Conservation (phyloP, 2,888 invertebrate genomes). For the Anodontia alba region DNA sequence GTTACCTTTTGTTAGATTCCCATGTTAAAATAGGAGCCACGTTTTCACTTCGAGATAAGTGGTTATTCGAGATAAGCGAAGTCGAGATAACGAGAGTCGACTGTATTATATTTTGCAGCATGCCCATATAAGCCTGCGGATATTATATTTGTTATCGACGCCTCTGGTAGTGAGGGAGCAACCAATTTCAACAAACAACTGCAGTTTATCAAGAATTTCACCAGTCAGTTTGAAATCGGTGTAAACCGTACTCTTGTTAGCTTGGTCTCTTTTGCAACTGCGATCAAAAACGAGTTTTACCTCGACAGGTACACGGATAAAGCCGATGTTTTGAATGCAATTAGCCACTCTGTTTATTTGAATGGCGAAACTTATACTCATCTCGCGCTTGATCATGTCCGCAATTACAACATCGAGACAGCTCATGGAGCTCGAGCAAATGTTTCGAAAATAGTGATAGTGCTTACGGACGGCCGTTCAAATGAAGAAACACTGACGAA, state of each 20-base stretch:
- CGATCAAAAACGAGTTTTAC: slow-evolving; percentile 47
- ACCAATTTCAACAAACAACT: slow-evolving; percentile 54
- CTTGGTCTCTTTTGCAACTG: slow-evolving; percentile 47
- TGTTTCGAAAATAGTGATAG: slow-evolving; percentile 74
- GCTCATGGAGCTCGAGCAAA: slow-evolving; percentile 58
- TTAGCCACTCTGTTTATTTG: slow-evolving; percentile 29
- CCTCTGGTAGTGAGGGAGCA: slow-evolving; percentile 49
- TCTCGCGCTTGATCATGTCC: not conserved
- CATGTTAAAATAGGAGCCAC: no score
- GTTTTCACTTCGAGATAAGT: no score
- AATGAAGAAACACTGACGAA: not conserved
- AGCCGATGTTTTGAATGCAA: slow-evolving; percentile 42
- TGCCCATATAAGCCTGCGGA: slow-evolving; percentile 65
- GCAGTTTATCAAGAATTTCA: slow-evolving; percentile 53
- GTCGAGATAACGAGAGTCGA: no score
- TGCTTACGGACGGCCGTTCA: slow-evolving; percentile 81
- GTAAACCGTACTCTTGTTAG: slow-evolving; percentile 50
- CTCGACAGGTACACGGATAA: slow-evolving; percentile 38
- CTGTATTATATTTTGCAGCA: slow-evolving; percentile 42
- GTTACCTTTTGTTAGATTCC: no score
- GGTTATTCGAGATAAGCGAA: no score
- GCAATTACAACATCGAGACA: not conserved
- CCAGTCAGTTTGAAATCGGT: slow-evolving; percentile 49
- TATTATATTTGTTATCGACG: slow-evolving; percentile 64
- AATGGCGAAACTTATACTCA: slow-evolving; percentile 24